Evolutionary conservation across 2,888 invertebrate species (phyloP).

Genomic region (Mamestra brassicae): DNA sequence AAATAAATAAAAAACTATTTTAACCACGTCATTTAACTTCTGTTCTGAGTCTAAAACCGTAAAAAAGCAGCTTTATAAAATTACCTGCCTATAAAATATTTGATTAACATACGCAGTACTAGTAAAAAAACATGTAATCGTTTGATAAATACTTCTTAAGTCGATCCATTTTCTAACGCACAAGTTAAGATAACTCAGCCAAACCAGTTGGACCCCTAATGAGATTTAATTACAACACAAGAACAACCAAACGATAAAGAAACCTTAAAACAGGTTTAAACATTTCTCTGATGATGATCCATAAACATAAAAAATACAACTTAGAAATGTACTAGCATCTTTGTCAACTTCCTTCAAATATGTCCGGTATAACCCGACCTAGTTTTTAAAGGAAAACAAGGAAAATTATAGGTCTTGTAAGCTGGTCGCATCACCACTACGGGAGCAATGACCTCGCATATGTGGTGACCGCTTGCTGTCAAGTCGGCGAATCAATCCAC

Average conservation of each 20-base stretch:
- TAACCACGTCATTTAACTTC: too few species aligned
- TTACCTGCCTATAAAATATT: constrained; percentile 2
- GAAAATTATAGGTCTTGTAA: constrained; percentile 43
- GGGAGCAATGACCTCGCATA: constrained; percentile 71
- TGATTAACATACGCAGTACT: not conserved
- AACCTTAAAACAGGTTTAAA: constrained; percentile 37
- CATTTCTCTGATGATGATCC: constrained; percentile 30
- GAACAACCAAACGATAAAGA: constrained; percentile 26
- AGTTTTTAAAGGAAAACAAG: constrained; percentile 14
- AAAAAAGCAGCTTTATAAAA: constrained; percentile 1
- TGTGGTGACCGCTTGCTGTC: constrained; percentile 72
- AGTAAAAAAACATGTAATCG: not conserved
- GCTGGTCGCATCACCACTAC: constrained; percentile 57
- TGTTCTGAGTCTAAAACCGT: not conserved
- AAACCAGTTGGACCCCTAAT: constrained; percentile 46
- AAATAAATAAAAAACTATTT: too few species aligned
- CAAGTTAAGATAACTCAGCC: constrained; percentile 2
- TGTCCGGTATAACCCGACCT: constrained; percentile 20
- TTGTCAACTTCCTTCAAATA: constrained; percentile 66
- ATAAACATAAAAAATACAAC: constrained; percentile 35
- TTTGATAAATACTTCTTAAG: not conserved
- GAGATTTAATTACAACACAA: constrained; percentile 48
- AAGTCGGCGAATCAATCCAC: constrained; percentile 68
- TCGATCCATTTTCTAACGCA: constrained; percentile 17
- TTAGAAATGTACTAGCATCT: constrained; percentile 41